phyloP scores from a whole-genome alignment of 2,797 vertebrate species.

The Eurystomus glaucurus region DNA sequence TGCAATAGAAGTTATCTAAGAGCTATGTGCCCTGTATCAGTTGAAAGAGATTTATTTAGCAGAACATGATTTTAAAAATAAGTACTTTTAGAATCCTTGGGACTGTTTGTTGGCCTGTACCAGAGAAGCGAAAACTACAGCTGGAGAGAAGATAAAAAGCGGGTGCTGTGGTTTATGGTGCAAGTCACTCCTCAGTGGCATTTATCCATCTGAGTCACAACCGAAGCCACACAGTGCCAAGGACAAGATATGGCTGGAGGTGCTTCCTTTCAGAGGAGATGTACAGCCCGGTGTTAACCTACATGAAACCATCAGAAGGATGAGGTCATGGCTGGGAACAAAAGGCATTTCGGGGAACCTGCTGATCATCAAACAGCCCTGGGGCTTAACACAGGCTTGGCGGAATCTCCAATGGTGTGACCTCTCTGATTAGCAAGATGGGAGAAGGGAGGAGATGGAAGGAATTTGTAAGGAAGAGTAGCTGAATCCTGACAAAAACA shows the following conservation, averaged over 20 bases:
- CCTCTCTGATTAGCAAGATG: background rate
- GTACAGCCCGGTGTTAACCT: background rate
- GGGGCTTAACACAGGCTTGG: background rate
- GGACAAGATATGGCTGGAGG: background rate
- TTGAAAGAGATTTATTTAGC: background rate
- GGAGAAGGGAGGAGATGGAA: constrained; percentile 4
- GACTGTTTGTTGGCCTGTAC: background rate
- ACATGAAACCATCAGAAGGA: background rate
- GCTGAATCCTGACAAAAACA: constrained; percentile 16
- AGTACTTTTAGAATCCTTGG: background rate
- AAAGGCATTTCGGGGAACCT: background rate
- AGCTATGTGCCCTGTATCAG: background rate
- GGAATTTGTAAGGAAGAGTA: constrained; percentile 1
- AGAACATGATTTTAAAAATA: background rate
- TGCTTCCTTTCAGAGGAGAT: background rate
- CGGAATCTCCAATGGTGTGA: background rate
- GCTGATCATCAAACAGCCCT: background rate
- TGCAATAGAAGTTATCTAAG: background rate
- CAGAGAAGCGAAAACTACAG: background rate
- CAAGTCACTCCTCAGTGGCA: background rate
- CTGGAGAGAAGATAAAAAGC: background rate
- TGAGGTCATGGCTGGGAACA: background rate
- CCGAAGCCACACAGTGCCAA: background rate
- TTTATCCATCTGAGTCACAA: background rate
- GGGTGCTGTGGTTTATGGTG: rapidly evolving